Conservation (phyloP, 2,797 vertebrate species). For the Coregonus ussuriensis region DNA sequence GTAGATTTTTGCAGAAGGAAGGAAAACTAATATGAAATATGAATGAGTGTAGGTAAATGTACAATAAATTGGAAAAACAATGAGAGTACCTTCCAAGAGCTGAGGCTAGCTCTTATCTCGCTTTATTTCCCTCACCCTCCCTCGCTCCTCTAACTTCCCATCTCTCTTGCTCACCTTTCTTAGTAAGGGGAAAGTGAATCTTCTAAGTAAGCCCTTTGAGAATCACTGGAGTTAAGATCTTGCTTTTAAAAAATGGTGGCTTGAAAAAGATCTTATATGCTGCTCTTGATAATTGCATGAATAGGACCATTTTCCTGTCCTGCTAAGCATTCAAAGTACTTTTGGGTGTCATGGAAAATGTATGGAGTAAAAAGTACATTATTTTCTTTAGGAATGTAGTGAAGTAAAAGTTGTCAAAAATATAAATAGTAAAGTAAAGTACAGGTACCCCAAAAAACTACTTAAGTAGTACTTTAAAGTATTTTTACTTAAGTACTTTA, state of each 20-base stretch:
- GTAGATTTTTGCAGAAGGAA: neutral
- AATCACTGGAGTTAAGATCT: neutral
- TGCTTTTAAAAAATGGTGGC: neutral
- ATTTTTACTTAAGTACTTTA: no score
- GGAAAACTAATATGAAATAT: conserved; percentile 22
- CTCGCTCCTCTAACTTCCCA: neutral
- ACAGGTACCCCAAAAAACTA: no score
- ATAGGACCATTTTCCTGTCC: no score
- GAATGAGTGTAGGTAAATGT: conserved; percentile 14
- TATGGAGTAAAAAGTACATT: no score
- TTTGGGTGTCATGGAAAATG: no score
- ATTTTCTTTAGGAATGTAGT: no score
- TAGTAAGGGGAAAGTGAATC: neutral
- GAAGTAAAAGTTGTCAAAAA: no score
- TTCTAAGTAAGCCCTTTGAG: neutral
- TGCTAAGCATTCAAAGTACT: no score
- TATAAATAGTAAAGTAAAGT: no score
- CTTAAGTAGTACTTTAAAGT: no score
- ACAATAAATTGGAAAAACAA: conserved; percentile 9
- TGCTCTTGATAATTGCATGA: neutral
- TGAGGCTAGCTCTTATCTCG: neutral
- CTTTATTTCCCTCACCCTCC: neutral
- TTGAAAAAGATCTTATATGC: neutral
- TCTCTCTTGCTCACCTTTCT: neutral
- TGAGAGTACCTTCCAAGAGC: neutral